These are phyloP conservation scores for Augochlorella aurata DNA, from an alignment of 2,888 invertebrate species.

Conservation along the genomic window DNA sequence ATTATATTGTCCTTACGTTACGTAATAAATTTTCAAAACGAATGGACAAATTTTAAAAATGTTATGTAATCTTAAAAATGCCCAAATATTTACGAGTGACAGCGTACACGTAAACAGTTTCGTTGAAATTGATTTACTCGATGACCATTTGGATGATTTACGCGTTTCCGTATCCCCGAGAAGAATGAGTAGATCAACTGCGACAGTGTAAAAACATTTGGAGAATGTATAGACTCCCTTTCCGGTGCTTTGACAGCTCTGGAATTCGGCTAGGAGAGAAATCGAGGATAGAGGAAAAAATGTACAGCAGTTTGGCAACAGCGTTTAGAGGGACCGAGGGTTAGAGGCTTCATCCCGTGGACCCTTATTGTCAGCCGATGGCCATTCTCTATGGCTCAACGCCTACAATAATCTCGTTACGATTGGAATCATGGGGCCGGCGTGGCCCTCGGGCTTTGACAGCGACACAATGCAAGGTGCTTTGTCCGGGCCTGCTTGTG, in stretches of 20 bases:
- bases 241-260: constrained; percentile 69
- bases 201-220: no score
- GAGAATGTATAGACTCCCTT: constrained; percentile 31
- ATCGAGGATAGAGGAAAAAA: constrained; percentile 46
- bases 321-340: constrained; percentile 50
- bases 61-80: no score
- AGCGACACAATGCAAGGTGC: constrained; percentile 79
- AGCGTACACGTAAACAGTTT: no score
- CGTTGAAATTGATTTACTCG: no score
- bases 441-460: constrained; percentile 72
- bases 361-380: constrained; percentile 61
- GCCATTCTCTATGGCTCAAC: constrained; percentile 76
- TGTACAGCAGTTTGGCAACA: constrained; percentile 66
- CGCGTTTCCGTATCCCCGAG: no score
- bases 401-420: constrained; percentile 81
- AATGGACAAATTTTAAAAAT: no score
- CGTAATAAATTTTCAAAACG: no score
- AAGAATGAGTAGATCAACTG: no score
- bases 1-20: no score
- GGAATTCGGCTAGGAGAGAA: constrained; percentile 29
- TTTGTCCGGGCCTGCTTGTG: constrained; percentile 69
- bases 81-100: no score
- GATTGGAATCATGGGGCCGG: constrained; percentile 69
- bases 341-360: constrained; percentile 55
- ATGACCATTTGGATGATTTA: no score